Base-by-base conservation (phyloP, 37 sponge, comb jelly and placozoan species). In the Chondrosia reniformis region DNA sequence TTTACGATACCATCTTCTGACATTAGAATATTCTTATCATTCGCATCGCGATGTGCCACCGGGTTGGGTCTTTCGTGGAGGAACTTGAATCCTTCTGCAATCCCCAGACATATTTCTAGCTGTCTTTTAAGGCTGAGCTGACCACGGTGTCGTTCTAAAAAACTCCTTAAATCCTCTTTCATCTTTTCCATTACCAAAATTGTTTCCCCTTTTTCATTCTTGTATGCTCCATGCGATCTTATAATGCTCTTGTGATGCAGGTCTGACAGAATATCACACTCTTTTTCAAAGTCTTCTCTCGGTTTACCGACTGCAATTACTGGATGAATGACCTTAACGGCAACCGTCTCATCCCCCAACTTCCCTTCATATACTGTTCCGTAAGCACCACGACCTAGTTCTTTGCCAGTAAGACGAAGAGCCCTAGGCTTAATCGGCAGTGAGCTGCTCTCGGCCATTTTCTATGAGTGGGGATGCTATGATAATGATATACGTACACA, bases 1-100 rank as follows among this genome's bases (percentile, higher is more conserved):
- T 85, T 85, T 8, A 74, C 30, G 9, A 8, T 19, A 0, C 36
- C 22, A 22, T 75, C 41, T 3, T 85, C 86, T 13, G 62, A 76
- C n/a, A 85, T 67, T 36, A 85, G 30, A 28, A 85, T 46, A 75
- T 80, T 78, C 80, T 56, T 56, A 56, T 56, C 58, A 56, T 56
- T 56, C 27, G 27, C 27, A 28, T 56, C 58, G 4, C 58, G 58
- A 6, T 56, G 58, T 8, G 58, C 58, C n/a, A 56, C 27, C n/a
- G n/a, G n/a, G n/a, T n/a, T n/a, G n/a, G n/a, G n/a, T 6, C 27
- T 24, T 28, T 6, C 58, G 7, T 56, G 58, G n/a, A 56, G 58
- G 27, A 56, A 56, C 58, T 56, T 56, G 27, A 56, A 6, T 3
- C 58, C 58, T 6, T 56, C 58, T 6, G 58, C 58, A 56, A 56